These are phyloP conservation scores for Brachionus paranguensis DNA, from an alignment of 1,140 invertebrate species.

Conservation along the genomic window DNA sequence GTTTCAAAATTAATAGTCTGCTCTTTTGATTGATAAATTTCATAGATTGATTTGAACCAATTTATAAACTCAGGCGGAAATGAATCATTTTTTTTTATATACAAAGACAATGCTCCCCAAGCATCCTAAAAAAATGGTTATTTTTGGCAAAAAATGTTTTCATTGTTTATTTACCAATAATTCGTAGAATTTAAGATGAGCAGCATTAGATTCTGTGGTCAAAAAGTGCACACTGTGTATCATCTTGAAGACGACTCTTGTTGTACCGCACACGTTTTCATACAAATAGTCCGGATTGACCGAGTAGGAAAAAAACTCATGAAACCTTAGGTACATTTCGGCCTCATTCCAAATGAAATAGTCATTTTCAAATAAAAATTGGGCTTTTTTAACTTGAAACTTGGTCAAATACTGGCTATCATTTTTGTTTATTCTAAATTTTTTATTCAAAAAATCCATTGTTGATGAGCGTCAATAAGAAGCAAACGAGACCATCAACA, in stretches of 20 bases:
- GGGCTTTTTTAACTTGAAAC: constrained; percentile 31
- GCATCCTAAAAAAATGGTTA: constrained; percentile 1
- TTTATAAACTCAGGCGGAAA: constrained; percentile 3
- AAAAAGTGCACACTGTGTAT: constrained; percentile 29
- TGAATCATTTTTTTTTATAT: background rate
- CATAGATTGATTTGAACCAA: constrained; percentile 22
- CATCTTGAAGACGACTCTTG: background rate
- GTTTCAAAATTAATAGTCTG: background rate
- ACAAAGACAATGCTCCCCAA: constrained; percentile 16
- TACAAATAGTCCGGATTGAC: background rate
- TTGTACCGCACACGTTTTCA: background rate
- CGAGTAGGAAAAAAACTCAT: background rate
- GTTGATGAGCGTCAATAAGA: background rate
- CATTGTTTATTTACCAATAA: background rate
- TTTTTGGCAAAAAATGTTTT: background rate
- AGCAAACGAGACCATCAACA: background rate
- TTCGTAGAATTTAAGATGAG: constrained; percentile 36
- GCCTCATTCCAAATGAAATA: constrained; percentile 40
- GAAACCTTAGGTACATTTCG: constrained; percentile 36
- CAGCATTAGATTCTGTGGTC: background rate
- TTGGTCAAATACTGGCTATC: background rate
- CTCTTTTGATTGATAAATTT: constrained; percentile 11
- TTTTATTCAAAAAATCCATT: background rate
- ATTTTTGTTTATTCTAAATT: constrained; percentile 35
- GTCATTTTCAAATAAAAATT: constrained; percentile 38